These are phyloP conservation scores for Axea sp. DNA, from an alignment of 2,888 invertebrate genomes.

Conservation along the genomic window DNA sequence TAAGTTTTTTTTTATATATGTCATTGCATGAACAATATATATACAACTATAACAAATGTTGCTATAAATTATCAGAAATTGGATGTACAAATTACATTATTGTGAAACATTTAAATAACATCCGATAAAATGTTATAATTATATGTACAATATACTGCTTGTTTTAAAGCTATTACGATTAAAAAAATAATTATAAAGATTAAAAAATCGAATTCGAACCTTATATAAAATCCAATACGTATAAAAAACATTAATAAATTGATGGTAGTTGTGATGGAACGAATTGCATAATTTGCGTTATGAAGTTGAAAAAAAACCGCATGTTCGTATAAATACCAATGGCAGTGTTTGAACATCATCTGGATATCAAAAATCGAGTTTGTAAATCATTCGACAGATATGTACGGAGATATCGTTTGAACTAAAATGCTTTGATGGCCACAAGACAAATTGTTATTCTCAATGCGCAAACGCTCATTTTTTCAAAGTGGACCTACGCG, in stretches of 20 bases:
- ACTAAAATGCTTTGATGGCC: conserved; percentile 34
- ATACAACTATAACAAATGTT: no score
- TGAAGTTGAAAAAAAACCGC: conserved; percentile 53
- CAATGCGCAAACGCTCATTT: conserved; percentile 34
- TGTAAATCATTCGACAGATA: conserved; percentile 57
- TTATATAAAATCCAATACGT: conserved; percentile 59
- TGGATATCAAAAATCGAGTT: conserved; percentile 37
- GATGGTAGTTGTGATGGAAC: conserved; percentile 26
- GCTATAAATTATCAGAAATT: no score
- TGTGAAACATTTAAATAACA: no score
- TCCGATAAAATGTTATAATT: no score
- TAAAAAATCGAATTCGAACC: conserved; percentile 33
- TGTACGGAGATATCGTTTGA: conserved; percentile 42
- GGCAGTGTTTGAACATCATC: conserved; percentile 55
- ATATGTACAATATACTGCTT: no score
- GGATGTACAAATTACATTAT: no score
- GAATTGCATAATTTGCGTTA: conserved; percentile 42
- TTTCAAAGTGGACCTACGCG: conserved; percentile 11
- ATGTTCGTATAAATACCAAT: conserved; percentile 29
- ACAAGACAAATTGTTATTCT: conserved; percentile 49
- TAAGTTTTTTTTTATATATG: no score
- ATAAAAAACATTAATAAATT: conserved; percentile 46
- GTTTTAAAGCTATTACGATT: no score
- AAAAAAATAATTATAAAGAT: background rate
- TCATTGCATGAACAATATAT: no score